Conservation (phyloP, 30 jellyfish, hydroid and myxozoan genomes). For the Rhopilema esculentum region DNA sequence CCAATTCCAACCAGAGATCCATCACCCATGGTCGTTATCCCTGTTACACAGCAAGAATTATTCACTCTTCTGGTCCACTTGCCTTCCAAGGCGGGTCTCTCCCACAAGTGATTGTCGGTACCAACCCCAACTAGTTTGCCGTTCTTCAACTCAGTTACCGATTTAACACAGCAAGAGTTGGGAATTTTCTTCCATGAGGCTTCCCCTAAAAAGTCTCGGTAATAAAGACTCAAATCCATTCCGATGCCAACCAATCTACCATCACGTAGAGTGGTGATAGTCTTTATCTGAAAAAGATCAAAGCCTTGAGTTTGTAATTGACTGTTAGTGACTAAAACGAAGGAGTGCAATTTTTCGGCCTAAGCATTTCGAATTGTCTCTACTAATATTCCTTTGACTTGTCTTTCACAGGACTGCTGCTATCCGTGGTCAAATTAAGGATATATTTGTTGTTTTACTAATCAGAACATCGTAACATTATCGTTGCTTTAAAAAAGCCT, state of each 20-base stretch:
- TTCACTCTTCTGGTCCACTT: not conserved
- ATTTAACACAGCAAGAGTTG: conserved; percentile 21
- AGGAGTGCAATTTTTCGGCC: too few relatives aligned
- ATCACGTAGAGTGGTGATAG: conserved; percentile 8
- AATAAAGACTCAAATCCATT: not conserved
- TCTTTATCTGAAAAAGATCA: conserved; percentile 1
- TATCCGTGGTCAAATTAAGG: too few relatives aligned
- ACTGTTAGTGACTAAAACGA: too few relatives aligned
- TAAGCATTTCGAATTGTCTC: not conserved
- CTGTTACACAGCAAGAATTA: conserved; percentile 23
- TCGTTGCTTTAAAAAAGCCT: too few relatives aligned
- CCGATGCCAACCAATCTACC: conserved; percentile 28
- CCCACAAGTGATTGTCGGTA: conserved; percentile 5
- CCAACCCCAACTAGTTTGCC: conserved; percentile 40
- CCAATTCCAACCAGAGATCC: conserved; percentile 35
- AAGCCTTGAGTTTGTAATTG: not conserved
- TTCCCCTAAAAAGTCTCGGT: not conserved
- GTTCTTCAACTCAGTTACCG: not conserved
- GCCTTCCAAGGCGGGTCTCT: not conserved
- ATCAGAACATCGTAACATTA: too few relatives aligned
- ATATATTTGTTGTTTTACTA: too few relatives aligned
- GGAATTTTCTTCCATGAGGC: conserved; percentile 10
- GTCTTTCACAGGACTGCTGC: too few relatives aligned
- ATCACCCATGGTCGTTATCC: conserved; percentile 9
- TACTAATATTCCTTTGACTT: too few relatives aligned